Percentiles rank a stretch among this genome's conserved stretches.
These are phyloP conservation scores for Empis livida DNA, from an alignment of 2,888 invertebrate genomes.

Conservation along the genomic window DNA sequence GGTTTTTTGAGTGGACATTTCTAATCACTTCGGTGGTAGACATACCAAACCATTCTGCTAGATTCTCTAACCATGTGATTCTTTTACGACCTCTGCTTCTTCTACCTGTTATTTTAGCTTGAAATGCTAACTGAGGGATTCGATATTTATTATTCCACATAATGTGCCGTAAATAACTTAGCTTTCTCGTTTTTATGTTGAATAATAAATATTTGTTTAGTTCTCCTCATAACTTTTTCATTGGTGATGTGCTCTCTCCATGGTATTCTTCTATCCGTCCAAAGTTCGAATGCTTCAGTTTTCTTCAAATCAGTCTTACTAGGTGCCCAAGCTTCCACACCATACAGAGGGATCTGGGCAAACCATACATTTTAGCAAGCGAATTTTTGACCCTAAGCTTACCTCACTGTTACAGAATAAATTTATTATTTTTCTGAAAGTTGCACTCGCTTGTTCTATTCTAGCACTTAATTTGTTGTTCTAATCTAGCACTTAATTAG, in stretches of 20 bases:
- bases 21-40: too few relatives aligned
- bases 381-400: neutral
- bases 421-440: neutral
- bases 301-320: neutral
- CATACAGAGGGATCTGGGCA: neutral
- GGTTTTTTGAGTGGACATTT: too few relatives aligned
- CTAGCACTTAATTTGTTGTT: neutral
- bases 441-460: neutral
- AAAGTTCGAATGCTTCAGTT: neutral
- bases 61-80: neutral
- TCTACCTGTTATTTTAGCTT: too few relatives aligned
- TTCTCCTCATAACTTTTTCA: neutral
- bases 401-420: neutral
- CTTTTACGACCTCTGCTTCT: neutral
- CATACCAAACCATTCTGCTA: neutral
- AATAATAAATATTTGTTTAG: too few relatives aligned
- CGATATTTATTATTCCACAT: too few relatives aligned
- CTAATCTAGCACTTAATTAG: neutral
- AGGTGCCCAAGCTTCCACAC: neutral
- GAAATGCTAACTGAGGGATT: too few relatives aligned
- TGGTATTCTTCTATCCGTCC: neutral
- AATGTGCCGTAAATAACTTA: too few relatives aligned
- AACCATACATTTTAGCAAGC: neutral
- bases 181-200: too few relatives aligned
- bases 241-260: neutral